Evolutionary conservation across 92 coral and sea anemone genomes (phyloP).

Genomic region (Palythoa caribaeorum): DNA sequence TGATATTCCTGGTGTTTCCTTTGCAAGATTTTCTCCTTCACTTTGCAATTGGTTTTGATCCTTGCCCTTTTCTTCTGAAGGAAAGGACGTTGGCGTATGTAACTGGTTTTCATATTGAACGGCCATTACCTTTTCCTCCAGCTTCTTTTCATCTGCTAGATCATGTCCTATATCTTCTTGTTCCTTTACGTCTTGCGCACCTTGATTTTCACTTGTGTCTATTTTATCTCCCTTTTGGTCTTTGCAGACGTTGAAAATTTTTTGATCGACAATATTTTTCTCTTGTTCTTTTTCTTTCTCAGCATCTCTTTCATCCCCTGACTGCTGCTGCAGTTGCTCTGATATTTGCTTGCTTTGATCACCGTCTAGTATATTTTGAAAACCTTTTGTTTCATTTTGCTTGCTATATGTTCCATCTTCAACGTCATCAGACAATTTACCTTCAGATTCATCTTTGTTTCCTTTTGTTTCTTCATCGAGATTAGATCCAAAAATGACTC

Average conservation of each 20-base stretch:
- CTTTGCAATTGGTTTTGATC: not conserved
- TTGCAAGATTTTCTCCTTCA: not conserved
- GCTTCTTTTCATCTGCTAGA: not conserved
- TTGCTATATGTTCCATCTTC: conserved; percentile 1
- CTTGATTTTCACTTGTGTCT: not conserved
- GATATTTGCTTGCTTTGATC: not conserved
- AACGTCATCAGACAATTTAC: not conserved
- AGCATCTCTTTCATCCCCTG: not conserved
- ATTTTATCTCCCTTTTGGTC: not conserved
- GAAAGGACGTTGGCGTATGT: not conserved
- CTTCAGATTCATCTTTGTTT: not conserved
- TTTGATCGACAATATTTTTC: not conserved
- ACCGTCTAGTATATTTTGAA: not conserved
- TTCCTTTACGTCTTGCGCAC: not conserved
- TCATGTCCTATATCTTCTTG: not conserved
- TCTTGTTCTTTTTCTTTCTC: not conserved
- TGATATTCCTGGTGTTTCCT: not conserved
- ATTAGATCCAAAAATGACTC: conserved; percentile 60
- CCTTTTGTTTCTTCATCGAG: not conserved
- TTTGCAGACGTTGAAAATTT: not conserved
- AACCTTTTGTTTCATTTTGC: not conserved
- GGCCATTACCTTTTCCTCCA: no score
- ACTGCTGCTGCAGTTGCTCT: not conserved
- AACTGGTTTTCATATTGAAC: no score
- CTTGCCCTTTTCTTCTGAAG: not conserved